Conservation (phyloP, 2,113 vertebrate species). For the Vicugna pacos region DNA sequence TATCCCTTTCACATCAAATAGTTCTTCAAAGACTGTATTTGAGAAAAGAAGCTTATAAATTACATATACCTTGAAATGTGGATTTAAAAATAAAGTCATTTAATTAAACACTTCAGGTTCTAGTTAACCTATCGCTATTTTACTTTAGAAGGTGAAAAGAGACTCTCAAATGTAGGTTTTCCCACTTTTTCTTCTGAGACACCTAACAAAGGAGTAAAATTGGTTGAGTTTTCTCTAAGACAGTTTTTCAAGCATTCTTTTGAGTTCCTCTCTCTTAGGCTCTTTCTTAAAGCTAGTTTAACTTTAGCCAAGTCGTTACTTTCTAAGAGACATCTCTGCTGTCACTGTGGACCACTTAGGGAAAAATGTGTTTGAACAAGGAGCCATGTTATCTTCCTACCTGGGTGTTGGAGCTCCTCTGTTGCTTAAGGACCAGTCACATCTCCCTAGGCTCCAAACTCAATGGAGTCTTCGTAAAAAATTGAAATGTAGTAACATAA, state of each 20-base stretch:
- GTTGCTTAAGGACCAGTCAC: slow-evolving; percentile 71
- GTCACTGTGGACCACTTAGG: neutral
- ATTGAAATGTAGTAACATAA: slow-evolving; percentile 75
- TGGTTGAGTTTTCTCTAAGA: slow-evolving; percentile 24
- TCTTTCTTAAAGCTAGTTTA: slow-evolving; percentile 66
- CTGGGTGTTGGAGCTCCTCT: slow-evolving; percentile 62
- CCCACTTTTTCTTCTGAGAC: neutral
- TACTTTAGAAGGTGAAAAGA: slow-evolving; percentile 16
- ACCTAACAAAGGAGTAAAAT: neutral
- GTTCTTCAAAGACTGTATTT: neutral
- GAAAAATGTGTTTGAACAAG: slow-evolving; percentile 65
- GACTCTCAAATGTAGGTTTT: neutral
- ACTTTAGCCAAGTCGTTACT: slow-evolving; percentile 48
- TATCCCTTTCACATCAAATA: neutral
- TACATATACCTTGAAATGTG: neutral
- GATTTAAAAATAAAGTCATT: slow-evolving; percentile 27
- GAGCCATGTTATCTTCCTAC: slow-evolving; percentile 67
- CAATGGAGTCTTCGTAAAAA: slow-evolving; percentile 76
- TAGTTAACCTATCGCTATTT: neutral
- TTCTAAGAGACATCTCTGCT: slow-evolving; percentile 52
- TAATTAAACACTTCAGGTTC: neutral
- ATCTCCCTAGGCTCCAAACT: slow-evolving; percentile 74
- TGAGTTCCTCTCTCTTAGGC: neutral
- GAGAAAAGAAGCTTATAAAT: slow-evolving; percentile 11
- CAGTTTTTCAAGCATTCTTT: slow-evolving; percentile 23